Evolutionary conservation across 2,888 invertebrate species (phyloP).

Genomic region (Drosophila austrosaltans): DNA sequence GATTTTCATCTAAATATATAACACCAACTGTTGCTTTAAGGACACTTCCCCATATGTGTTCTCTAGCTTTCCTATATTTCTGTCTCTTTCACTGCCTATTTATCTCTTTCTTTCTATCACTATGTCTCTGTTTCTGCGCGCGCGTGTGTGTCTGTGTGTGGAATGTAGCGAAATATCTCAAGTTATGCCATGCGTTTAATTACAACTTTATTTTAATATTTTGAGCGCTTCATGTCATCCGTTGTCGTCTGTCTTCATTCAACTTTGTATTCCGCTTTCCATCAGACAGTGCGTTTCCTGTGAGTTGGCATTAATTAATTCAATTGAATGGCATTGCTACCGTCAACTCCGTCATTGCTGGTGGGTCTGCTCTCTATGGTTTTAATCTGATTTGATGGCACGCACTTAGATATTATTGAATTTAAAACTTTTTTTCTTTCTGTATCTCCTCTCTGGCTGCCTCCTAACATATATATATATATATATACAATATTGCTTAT

Average conservation of each 20-base stretch:
- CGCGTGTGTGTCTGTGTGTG: conserved; percentile 8
- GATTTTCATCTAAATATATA: conserved; percentile 62
- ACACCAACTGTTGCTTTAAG: conserved; percentile 66
- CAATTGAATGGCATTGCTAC: conserved; percentile 66
- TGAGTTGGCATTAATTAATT: conserved; percentile 72
- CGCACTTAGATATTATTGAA: conserved; percentile 72
- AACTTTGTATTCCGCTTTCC: conserved; percentile 15
- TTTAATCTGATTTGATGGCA: conserved; percentile 71
- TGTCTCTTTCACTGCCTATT: not conserved
- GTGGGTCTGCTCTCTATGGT: conserved; percentile 20
- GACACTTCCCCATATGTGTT: conserved; percentile 5
- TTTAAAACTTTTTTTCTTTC: conserved; percentile 54
- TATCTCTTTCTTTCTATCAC: no score
- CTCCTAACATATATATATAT: conserved; percentile 21
- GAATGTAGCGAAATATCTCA: conserved; percentile 54
- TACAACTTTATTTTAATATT: conserved; percentile 77
- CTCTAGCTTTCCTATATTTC: not conserved
- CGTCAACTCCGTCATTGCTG: not conserved
- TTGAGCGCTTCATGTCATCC: conserved; percentile 51
- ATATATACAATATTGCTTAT: conserved; percentile 61
- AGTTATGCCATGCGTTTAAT: conserved; percentile 61
- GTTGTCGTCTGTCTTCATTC: conserved; percentile 18
- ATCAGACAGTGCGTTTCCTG: conserved; percentile 19
- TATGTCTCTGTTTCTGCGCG: not conserved
- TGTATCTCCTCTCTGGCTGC: conserved; percentile 2